Conservation (phyloP, 2,797 vertebrate species). For the Semotilus atromaculatus region DNA sequence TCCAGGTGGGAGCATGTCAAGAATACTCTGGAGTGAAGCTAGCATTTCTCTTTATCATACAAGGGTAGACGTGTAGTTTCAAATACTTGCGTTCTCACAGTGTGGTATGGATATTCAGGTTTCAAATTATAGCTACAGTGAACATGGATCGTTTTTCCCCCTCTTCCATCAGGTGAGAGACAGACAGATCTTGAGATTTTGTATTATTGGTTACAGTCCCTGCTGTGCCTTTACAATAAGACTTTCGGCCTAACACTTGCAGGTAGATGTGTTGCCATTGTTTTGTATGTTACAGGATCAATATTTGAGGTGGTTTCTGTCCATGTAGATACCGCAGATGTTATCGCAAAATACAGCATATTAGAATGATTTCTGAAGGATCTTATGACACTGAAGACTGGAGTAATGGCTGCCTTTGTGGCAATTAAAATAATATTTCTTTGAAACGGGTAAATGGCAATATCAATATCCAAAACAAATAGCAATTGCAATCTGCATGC, state of each 20-base stretch:
- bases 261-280: not conserved
- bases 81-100: not conserved
- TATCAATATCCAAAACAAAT: not conserved
- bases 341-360: not conserved
- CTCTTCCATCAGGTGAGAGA: not conserved
- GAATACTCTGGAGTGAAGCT: conserved; percentile 28
- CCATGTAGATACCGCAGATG: not conserved
- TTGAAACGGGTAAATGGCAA: not conserved
- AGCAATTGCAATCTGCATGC: not conserved
- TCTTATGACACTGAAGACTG: not conserved
- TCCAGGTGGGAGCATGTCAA: conserved; percentile 26
- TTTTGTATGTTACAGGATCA: not conserved
- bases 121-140: not conserved
- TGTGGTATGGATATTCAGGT: not conserved
- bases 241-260: not conserved
- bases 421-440: not conserved
- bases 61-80: not conserved
- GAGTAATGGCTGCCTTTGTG: not conserved
- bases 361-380: not conserved
- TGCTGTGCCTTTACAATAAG: not conserved
- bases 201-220: not conserved
- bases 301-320: not conserved
- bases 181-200: not conserved
- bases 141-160: not conserved
- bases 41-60: not conserved